phyloP scores from a whole-genome alignment of 2,113 vertebrate species.

The Alligator sinensis region DNA sequence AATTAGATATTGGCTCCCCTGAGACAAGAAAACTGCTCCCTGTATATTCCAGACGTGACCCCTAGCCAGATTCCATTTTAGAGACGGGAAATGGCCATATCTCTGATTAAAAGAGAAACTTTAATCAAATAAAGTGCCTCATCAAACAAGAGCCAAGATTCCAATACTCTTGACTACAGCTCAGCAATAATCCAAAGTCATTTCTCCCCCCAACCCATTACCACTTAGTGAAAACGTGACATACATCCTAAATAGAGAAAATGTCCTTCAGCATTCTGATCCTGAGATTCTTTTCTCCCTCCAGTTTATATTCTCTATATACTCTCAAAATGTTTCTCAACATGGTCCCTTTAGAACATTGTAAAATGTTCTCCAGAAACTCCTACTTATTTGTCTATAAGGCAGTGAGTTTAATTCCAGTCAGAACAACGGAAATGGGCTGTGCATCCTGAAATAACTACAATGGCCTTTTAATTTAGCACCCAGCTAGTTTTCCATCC shows the following conservation, averaged over 20 bases:
- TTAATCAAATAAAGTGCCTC: slow-evolving; percentile 82
- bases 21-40: slow-evolving; percentile 68
- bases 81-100: slow-evolving; percentile 79
- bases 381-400: background rate
- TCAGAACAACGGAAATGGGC: background rate
- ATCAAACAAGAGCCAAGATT: slow-evolving; percentile 78
- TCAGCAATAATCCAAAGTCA: slow-evolving; percentile 58
- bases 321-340: accelerated
- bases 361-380: background rate
- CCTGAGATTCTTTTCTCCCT: background rate
- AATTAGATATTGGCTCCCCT: slow-evolving; percentile 74
- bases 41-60: slow-evolving; percentile 75
- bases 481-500: background rate
- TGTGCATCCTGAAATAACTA: background rate
- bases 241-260: slow-evolving; percentile 51
- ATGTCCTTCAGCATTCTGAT: background rate
- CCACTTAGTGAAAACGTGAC: slow-evolving; percentile 43
- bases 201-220: slow-evolving; percentile 64
- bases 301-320: background rate
- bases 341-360: background rate
- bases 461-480: background rate
- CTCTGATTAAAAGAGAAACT: slow-evolving; percentile 80
- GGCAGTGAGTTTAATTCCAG: background rate
- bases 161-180: slow-evolving; percentile 74
- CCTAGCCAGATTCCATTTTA: slow-evolving; percentile 76